A percentile compares a stretch with the other conserved stretches of the same genome.
Evolutionary conservation across 2,113 vertebrate species (phyloP).

Genomic region (Chamaea fasciata): DNA sequence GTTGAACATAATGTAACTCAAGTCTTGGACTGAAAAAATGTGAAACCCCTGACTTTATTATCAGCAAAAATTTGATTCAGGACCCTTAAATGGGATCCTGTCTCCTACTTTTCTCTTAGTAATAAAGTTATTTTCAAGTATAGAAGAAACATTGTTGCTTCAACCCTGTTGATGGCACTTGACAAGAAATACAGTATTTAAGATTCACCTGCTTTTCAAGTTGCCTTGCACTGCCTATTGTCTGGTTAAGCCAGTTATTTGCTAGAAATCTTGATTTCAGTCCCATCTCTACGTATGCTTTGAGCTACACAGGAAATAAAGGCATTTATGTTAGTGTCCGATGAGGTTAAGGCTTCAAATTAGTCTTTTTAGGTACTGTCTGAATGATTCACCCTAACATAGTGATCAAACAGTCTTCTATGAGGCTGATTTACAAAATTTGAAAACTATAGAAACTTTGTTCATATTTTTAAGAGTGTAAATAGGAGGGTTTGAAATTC

Average conservation of each 20-base stretch:
- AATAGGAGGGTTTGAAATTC: neutral
- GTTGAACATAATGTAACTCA: neutral
- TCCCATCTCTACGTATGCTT: neutral
- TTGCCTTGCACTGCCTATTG: neutral
- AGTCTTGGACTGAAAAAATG: neutral
- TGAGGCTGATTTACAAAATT: neutral
- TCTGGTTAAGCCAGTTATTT: neutral
- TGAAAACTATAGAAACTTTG: neutral
- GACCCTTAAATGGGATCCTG: neutral
- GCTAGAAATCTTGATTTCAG: neutral
- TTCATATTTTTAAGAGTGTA: neutral
- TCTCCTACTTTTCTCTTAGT: neutral
- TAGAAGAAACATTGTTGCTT: neutral
- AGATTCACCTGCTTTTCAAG: neutral
- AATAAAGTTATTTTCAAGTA: neutral
- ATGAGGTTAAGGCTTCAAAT: neutral
- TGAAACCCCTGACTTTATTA: neutral
- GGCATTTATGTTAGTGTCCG: neutral
- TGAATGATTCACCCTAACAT: neutral
- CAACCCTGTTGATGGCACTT: neutral
- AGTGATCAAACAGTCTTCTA: neutral
- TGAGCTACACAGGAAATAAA: neutral
- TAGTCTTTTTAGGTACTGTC: neutral
- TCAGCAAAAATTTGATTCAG: neutral
- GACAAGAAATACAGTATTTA: neutral